phyloP scores from a whole-genome alignment of 2,113 vertebrate species.

The Aptenodytes patagonicus region DNA sequence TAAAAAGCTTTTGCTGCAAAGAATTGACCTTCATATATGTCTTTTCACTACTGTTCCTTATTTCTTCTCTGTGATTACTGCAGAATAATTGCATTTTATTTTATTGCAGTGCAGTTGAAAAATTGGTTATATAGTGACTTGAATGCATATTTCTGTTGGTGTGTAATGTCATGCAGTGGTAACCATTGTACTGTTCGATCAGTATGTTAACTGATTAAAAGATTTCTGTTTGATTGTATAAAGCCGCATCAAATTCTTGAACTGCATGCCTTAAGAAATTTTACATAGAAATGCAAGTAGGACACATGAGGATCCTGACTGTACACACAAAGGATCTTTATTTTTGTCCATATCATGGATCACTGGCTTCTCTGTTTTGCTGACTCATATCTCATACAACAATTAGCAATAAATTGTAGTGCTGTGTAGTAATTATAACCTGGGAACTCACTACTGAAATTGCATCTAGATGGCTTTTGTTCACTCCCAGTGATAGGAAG shows the following conservation, averaged over 20 bases:
- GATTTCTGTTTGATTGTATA: not conserved
- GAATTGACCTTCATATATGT: not conserved
- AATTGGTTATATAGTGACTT: not conserved
- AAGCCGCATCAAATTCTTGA: not conserved
- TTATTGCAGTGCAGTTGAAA: not conserved
- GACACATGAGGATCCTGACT: not conserved
- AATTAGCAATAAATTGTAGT: conserved; percentile 6
- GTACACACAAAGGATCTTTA: conserved; percentile 5
- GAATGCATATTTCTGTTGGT: not conserved
- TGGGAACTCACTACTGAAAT: not conserved
- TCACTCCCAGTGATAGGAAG: not conserved
- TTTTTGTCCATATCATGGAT: conserved; percentile 31
- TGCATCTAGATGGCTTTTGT: not conserved
- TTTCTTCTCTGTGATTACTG: not conserved
- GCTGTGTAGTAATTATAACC: not conserved
- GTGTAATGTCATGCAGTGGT: not conserved
- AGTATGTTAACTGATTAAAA: not conserved
- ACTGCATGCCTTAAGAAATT: not conserved
- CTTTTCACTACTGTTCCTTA: not conserved
- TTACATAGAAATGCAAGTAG: not conserved
- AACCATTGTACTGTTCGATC: not conserved
- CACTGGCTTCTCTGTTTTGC: conserved; percentile 24
- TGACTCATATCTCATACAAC: not conserved
- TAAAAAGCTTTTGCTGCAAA: not conserved
- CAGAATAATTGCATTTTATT: not conserved